A percentile compares a stretch with the other conserved stretches of the same genome.
phyloP scores from a whole-genome alignment of 2,797 vertebrate genomes.

The Pangasius macronema region DNA sequence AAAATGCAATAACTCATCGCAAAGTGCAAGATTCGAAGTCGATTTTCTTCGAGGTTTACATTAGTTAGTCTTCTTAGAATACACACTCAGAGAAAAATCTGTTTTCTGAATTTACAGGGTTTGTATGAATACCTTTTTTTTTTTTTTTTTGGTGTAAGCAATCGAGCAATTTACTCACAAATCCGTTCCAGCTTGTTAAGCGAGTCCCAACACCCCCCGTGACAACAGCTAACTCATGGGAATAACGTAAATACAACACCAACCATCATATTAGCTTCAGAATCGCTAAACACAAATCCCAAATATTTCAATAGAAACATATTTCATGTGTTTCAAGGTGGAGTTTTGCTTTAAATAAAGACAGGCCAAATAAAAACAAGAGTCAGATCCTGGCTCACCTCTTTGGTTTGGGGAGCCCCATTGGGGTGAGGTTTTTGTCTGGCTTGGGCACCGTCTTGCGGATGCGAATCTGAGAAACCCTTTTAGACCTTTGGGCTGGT shows the following conservation, averaged over 20 bases:
- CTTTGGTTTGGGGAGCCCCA: constrained; percentile 94
- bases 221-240: not conserved
- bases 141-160: too few species aligned
- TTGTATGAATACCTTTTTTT: too few species aligned
- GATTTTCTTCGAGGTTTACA: too few species aligned
- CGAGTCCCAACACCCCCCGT: not conserved
- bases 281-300: not conserved
- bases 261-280: not conserved
- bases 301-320: not conserved
- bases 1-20: too few species aligned
- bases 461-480: constrained; percentile 94
- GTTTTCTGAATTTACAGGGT: too few species aligned
- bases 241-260: not conserved
- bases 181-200: too few species aligned
- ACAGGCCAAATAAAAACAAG: not conserved
- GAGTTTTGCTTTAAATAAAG: not conserved
- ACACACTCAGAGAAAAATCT: too few species aligned
- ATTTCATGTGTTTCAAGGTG: not conserved
- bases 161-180: too few species aligned
- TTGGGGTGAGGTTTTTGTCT: constrained; percentile 89
- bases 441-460: constrained; percentile 87
- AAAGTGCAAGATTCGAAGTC: too few species aligned
- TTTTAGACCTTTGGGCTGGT: constrained; percentile 76
- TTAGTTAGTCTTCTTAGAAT: too few species aligned
- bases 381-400: constrained; percentile 70